Percentiles rank a stretch among this genome's conserved stretches.
Conservation (phyloP, 2,113 vertebrate genomes). For the Pan troglodytes region NHGRI_mPanTro3-v2.1_pri NC_072403.2:55572501-55573000, state of each 20-base stretch:
- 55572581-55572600: background rate
- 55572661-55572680: constrained; percentile 30
- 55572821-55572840: background rate
- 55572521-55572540: too few relatives aligned
- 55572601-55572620: background rate
- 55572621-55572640: background rate
- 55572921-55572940: background rate
- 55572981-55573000: background rate
- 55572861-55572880: background rate
- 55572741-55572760: background rate
- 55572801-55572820: background rate
- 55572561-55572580: too few relatives aligned
- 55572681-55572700: constrained; percentile 10
- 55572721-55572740: background rate
- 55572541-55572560: too few relatives aligned
- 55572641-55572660: background rate
- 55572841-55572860: background rate
- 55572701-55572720: constrained; percentile 13
- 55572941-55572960: background rate
- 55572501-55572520: too few relatives aligned
- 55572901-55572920: background rate
- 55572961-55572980: background rate
- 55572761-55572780: background rate
- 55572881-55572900: background rate
- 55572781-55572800: background rate